These are phyloP conservation scores for Plotosus lineatus DNA, from an alignment of 2,113 vertebrate species.

Conservation along the genomic window DNA sequence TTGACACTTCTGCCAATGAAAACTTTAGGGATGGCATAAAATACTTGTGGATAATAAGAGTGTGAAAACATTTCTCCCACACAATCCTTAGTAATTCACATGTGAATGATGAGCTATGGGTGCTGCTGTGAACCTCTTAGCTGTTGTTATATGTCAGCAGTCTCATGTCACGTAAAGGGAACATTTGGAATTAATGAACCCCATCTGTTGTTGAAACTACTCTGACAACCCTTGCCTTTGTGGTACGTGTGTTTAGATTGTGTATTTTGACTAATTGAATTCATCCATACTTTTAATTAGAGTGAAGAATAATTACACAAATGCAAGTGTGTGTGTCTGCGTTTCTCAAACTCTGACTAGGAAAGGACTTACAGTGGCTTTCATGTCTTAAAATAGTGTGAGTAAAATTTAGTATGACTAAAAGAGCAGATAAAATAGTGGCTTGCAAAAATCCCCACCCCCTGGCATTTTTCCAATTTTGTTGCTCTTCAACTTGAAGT, in stretches of 20 bases:
- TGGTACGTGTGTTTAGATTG: slow-evolving; percentile 34
- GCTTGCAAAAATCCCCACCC: no score
- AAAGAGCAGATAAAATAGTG: not conserved
- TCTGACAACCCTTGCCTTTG: slow-evolving; percentile 45
- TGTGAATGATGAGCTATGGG: slow-evolving; percentile 51
- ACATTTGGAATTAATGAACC: slow-evolving; percentile 44
- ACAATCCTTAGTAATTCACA: slow-evolving; percentile 50
- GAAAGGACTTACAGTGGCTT: not conserved
- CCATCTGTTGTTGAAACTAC: slow-evolving; percentile 50
- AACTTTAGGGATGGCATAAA: slow-evolving; percentile 40
- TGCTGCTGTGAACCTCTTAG: slow-evolving; percentile 44
- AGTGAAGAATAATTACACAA: slow-evolving; percentile 60
- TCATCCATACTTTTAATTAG: slow-evolving; percentile 53
- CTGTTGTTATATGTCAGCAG: slow-evolving; percentile 51
- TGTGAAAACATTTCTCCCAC: slow-evolving; percentile 39
- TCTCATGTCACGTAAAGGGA: slow-evolving; percentile 45
- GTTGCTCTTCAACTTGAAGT: no score
- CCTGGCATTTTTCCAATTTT: no score
- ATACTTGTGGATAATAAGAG: slow-evolving; percentile 44
- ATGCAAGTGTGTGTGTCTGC: slow-evolving; percentile 33
- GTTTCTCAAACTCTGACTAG: not conserved
- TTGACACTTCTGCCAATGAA: slow-evolving; percentile 51
- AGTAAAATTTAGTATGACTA: slow-evolving; percentile 12
- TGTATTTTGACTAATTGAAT: slow-evolving; percentile 59
- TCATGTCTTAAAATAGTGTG: not conserved